phyloP scores from a whole-genome alignment of 2,888 invertebrate genomes.

The Drosophila multiciliata region DNA sequence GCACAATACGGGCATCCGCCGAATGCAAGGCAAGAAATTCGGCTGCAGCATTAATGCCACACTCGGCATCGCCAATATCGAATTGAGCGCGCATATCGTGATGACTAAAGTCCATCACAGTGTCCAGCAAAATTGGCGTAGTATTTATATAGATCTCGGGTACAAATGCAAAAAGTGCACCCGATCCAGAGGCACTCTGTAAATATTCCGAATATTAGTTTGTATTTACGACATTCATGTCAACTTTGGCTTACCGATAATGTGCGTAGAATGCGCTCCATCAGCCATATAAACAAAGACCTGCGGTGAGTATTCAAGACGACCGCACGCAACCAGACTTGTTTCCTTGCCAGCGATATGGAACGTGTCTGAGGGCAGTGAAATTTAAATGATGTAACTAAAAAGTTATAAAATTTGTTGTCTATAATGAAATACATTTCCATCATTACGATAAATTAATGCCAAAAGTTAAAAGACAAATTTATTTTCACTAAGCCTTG shows the following conservation, averaged over 20 bases:
- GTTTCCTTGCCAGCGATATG: slow-evolving; percentile 87
- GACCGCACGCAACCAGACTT: slow-evolving; percentile 88
- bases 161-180: slow-evolving; percentile 88
- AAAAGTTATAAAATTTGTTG: too few relatives aligned
- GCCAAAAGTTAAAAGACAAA: background rate
- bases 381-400: too few relatives aligned
- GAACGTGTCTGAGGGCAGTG: slow-evolving; percentile 83
- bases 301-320: slow-evolving; percentile 87
- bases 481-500: background rate
- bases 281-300: slow-evolving; percentile 86
- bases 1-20: slow-evolving; percentile 90
- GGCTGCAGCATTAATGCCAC: slow-evolving; percentile 88
- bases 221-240: background rate
- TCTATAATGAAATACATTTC: background rate
- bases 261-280: slow-evolving; percentile 86
- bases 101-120: slow-evolving; percentile 84
- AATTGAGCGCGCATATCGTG: slow-evolving; percentile 83
- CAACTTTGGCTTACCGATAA: slow-evolving; percentile 69
- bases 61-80: slow-evolving; percentile 86
- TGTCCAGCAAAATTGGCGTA: slow-evolving; percentile 83
- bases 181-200: slow-evolving; percentile 86
- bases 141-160: slow-evolving; percentile 89
- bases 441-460: background rate
- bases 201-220: background rate
- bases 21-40: slow-evolving; percentile 91